A percentile compares a stretch with the other conserved stretches of the same genome.
phyloP scores from a whole-genome alignment of 2,888 invertebrate genomes.

The Notocelia uddmanniana region DNA sequence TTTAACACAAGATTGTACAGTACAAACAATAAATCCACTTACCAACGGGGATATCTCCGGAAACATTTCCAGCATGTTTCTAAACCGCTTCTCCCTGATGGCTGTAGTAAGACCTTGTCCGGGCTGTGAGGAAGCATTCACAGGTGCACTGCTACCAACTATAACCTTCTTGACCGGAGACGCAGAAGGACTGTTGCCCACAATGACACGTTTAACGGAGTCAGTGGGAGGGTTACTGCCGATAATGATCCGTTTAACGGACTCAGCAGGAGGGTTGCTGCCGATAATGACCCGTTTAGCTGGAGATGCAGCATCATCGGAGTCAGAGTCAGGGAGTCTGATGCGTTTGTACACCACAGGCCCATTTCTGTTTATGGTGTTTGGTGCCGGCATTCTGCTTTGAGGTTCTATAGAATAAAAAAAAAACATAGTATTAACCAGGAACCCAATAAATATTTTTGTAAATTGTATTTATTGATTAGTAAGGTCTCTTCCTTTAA shows the following conservation, averaged over 20 bases:
- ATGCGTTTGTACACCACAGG: slow-evolving; percentile 77
- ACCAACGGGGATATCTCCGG: slow-evolving; percentile 87
- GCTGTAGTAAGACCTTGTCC: slow-evolving; percentile 63
- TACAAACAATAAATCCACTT: too few species aligned
- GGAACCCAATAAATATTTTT: not conserved
- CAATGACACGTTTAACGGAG: not conserved
- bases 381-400: slow-evolving; percentile 73
- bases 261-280: not conserved
- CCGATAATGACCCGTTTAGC: slow-evolving; percentile 57
- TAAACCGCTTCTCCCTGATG: slow-evolving; percentile 86
- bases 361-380: slow-evolving; percentile 57
- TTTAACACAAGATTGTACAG: too few species aligned
- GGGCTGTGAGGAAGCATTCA: slow-evolving; percentile 53
- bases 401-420: slow-evolving; percentile 55
- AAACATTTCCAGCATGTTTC: slow-evolving; percentile 87
- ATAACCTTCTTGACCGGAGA: not conserved
- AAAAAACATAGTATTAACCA: not conserved
- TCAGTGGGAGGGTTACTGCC: not conserved
- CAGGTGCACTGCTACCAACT: slow-evolving; percentile 24
- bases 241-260: slow-evolving; percentile 5
- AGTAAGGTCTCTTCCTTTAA: not conserved
- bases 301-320: slow-evolving; percentile 76
- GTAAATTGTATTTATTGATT: not conserved
- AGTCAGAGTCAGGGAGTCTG: slow-evolving; percentile 82
- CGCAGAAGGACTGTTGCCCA: not conserved